phyloP scores from a whole-genome alignment of 2,888 invertebrate genomes.

The Entomobrya proxima region DNA sequence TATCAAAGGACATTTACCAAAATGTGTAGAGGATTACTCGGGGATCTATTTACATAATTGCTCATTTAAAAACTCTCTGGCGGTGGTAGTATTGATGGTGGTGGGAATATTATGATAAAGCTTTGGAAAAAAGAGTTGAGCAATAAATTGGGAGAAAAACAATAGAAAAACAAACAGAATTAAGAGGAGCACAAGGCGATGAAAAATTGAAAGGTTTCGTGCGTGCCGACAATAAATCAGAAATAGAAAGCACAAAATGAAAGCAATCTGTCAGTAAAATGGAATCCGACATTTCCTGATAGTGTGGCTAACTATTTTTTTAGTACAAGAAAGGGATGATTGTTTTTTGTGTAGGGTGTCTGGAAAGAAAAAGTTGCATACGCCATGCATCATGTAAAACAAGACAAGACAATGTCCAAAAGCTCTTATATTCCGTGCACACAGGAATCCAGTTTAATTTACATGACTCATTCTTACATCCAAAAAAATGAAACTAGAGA shows the following conservation, averaged over 20 bases:
- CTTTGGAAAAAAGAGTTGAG: too few relatives aligned
- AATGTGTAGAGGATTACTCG: too few relatives aligned
- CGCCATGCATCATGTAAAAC: background rate
- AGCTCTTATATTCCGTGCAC: background rate
- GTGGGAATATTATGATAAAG: too few relatives aligned
- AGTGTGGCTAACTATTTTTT: too few relatives aligned
- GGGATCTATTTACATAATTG: conserved; percentile 50
- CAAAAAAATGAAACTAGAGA: background rate
- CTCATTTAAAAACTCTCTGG: background rate
- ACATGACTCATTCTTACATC: background rate
- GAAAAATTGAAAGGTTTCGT: conserved; percentile 49
- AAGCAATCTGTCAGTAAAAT: conserved; percentile 9
- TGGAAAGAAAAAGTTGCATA: background rate
- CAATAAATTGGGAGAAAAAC: background rate
- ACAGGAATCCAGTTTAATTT: background rate
- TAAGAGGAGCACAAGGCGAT: background rate
- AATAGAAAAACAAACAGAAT: background rate
- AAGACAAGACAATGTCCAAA: background rate
- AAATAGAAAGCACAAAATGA: background rate
- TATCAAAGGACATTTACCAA: too few relatives aligned
- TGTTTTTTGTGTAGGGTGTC: too few relatives aligned
- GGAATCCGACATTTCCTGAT: background rate
- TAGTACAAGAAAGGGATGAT: background rate
- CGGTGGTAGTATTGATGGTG: too few relatives aligned
- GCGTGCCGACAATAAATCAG: conserved; percentile 21